phyloP scores from a whole-genome alignment of 2,113 vertebrate species.

The Crotalus viridis region DNA sequence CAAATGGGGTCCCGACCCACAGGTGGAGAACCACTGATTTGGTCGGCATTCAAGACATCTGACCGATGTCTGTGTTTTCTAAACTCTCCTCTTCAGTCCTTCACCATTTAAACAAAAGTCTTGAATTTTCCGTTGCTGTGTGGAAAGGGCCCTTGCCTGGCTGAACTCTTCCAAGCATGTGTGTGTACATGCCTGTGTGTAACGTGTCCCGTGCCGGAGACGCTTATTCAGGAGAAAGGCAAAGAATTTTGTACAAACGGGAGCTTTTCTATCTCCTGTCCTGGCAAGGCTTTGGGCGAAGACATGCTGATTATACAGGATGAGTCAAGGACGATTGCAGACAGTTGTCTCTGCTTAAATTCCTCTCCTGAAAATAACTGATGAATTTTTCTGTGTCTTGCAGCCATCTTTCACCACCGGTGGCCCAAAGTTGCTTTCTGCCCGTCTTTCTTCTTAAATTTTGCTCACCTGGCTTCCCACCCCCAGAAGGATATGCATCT shows the following conservation, averaged over 20 bases:
- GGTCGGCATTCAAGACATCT: too few relatives aligned
- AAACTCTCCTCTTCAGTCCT: neutral
- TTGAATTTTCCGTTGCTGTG: neutral
- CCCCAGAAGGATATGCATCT: too few relatives aligned
- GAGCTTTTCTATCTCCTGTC: constrained; percentile 47
- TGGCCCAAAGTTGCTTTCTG: neutral
- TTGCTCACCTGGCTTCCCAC: neutral
- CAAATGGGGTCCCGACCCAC: too few relatives aligned
- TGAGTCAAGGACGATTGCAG: constrained; percentile 61
- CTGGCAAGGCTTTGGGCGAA: constrained; percentile 53
- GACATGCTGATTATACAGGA: constrained; percentile 53
- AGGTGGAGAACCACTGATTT: too few relatives aligned
- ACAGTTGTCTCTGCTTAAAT: constrained; percentile 55
- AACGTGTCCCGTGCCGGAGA: constrained; percentile 22
- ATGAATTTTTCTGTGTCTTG: neutral
- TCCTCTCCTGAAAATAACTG: constrained; percentile 36
- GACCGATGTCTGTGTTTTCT: neutral
- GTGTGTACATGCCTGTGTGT: neutral
- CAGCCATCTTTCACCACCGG: neutral
- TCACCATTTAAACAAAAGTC: neutral
- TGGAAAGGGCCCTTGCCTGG: neutral
- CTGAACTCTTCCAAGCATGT: neutral
- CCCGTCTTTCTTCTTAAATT: neutral
- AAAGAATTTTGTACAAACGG: neutral
- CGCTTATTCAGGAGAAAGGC: neutral